Evolutionary conservation across 2,888 invertebrate genomes (phyloP), one percentile per base, ranked within the genome.

Genomic region (Eurytoma californica): DNA sequence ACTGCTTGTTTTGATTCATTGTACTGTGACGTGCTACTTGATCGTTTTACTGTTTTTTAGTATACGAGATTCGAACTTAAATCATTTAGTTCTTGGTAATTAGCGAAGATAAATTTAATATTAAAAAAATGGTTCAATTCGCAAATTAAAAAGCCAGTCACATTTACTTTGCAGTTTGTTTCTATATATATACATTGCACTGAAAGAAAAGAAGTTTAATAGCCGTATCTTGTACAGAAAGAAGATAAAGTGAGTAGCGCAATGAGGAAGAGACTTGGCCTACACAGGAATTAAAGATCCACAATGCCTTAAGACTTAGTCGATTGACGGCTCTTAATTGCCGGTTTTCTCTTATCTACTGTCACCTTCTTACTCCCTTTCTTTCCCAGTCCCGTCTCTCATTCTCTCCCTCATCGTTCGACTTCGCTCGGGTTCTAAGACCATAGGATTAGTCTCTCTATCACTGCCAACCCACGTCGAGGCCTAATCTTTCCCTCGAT

Each of bases 291-390:
- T 61, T 68, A 80, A 77, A 69, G 66, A 66, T 77, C 77, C 55
- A 67, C 53, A 70, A 49, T 73, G n/a, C 49, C 60, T 58, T 67
- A 63, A 72, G 85, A 82, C 83, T 84, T 82, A 81, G 82, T 55
- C 84, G 87, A 88, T 86, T 85, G 85, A 88, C 86, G 86, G 86
- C 86, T 85, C 87, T 89, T 88, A 88, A 90, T 88, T 88, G 86
- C 84, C 83, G 86, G 83, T 87, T 85, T 85, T 86, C 86, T 86
- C 86, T 88, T 90, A 90, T 89, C 89, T 88, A 86, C 89, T 89
- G 90, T 90, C 90, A 88, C 89, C 87, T 87, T 86, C 84, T 63
- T 63, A 47, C 78, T 53, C 57, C 47, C 67, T 60, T 55, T 28
- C 68, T 13, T 28, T 67, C 65, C 3, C 13, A 51, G 20, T 72